phyloP scores from a whole-genome alignment of 2,797 vertebrate genomes.

The Furcifer pardalis region DNA sequence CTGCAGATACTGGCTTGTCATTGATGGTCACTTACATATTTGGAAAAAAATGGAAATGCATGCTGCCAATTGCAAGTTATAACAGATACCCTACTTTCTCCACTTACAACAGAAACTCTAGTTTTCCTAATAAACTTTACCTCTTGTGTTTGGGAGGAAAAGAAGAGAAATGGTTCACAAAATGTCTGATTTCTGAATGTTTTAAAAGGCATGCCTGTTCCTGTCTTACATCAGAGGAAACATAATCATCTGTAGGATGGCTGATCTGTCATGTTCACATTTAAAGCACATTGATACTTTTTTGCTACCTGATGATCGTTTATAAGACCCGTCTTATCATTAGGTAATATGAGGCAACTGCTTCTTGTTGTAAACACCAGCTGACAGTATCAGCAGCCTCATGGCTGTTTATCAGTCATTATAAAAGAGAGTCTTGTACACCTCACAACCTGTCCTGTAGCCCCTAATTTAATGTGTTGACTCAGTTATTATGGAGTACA shows the following conservation, averaged over 20 bases:
- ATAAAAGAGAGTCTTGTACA: too few species aligned
- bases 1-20: too few species aligned
- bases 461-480: neutral
- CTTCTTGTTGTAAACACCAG: too few species aligned
- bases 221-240: neutral
- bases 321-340: too few species aligned
- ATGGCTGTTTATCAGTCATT: too few species aligned
- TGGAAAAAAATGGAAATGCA: neutral
- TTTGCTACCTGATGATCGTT: neutral
- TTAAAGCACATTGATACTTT: neutral
- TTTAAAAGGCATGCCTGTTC: neutral
- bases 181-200: neutral
- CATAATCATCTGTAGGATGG: neutral
- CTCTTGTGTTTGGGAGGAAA: neutral
- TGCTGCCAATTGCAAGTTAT: neutral
- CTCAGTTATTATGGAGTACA: neutral
- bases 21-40: neutral
- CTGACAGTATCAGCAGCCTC: too few species aligned
- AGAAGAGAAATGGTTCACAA: neutral
- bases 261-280: constrained; percentile 4
- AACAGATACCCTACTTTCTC: too few species aligned
- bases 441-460: too few species aligned
- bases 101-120: neutral
- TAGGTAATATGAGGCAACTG: too few species aligned
- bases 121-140: neutral